These are phyloP conservation scores for Cheilosia soror DNA, from an alignment of 2,888 invertebrate genomes.

Conservation along the genomic window DNA sequence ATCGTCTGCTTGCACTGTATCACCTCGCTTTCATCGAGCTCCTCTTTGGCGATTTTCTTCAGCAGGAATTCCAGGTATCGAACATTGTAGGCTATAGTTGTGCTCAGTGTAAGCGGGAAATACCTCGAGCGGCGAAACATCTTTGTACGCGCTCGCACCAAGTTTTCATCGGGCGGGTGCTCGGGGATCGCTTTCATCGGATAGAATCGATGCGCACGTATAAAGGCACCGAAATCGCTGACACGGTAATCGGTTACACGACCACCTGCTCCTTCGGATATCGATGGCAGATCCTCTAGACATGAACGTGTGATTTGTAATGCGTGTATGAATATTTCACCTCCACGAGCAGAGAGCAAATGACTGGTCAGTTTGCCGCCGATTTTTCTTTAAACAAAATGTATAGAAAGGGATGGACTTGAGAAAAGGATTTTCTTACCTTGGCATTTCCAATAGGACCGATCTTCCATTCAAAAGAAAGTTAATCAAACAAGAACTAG, in stretches of 20 bases:
- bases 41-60: conserved; percentile 91
- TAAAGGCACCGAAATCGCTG: conserved; percentile 94
- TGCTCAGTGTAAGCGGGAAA: conserved; percentile 95
- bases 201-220: conserved; percentile 92
- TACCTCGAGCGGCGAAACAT: conserved; percentile 92
- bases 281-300: conserved; percentile 97
- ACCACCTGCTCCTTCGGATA: conserved; percentile 97
- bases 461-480: conserved; percentile 98
- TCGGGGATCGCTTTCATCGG: conserved; percentile 86
- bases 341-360: conserved; percentile 96
- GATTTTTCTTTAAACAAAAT: conserved; percentile 85
- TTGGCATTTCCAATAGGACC: conserved; percentile 95
- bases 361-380: conserved; percentile 96
- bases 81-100: conserved; percentile 94
- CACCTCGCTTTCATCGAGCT: conserved; percentile 93
- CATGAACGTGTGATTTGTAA: conserved; percentile 93
- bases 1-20: conserved; percentile 94
- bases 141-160: conserved; percentile 88
- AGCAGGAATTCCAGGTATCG: conserved; percentile 93
- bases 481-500: conserved; percentile 98
- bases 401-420: neutral
- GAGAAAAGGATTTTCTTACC: conserved; percentile 80
- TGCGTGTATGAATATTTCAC: conserved; percentile 97
- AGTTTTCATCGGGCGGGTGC: conserved; percentile 80
- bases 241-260: conserved; percentile 95